phyloP scores from a whole-genome alignment of 2,113 vertebrate species.

The Pantherophis guttatus region DNA sequence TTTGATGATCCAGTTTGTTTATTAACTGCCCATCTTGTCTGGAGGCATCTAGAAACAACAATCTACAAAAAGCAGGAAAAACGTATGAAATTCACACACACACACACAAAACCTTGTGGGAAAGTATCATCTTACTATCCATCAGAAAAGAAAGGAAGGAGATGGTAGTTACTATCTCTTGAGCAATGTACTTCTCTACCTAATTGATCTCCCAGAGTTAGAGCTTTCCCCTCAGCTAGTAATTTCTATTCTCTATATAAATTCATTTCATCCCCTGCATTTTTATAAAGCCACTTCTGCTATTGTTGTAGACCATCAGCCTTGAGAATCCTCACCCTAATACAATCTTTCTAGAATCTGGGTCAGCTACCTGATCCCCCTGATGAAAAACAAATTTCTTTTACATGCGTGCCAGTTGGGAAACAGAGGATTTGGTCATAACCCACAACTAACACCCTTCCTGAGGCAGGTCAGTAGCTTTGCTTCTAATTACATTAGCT shows the following conservation, averaged over 20 bases:
- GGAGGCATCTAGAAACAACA: not conserved
- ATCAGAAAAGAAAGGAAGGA: not conserved
- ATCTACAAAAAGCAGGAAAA: not conserved
- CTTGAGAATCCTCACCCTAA: conserved; percentile 21
- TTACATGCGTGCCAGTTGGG: not conserved
- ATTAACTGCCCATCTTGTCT: not conserved
- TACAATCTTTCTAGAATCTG: conserved; percentile 40
- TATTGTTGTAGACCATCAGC: conserved; percentile 23
- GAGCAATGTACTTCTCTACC: not conserved
- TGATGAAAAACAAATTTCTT: not conserved
- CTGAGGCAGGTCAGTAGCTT: not conserved
- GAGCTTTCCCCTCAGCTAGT: not conserved
- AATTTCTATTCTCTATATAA: not conserved
- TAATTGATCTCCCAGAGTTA: not conserved
- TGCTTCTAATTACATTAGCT: not conserved
- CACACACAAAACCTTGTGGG: not conserved
- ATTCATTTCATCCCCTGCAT: not conserved
- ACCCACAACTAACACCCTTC: not conserved
- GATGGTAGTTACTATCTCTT: not conserved
- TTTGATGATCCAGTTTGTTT: not conserved
- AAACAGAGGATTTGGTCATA: not conserved
- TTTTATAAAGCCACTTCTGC: not conserved
- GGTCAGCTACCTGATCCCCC: conserved; percentile 39
- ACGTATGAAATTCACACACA: not conserved
- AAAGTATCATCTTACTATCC: not conserved